Conservation (phyloP, 2,888 invertebrate genomes). For the Galeopsomyia nigrocyanea region DNA sequence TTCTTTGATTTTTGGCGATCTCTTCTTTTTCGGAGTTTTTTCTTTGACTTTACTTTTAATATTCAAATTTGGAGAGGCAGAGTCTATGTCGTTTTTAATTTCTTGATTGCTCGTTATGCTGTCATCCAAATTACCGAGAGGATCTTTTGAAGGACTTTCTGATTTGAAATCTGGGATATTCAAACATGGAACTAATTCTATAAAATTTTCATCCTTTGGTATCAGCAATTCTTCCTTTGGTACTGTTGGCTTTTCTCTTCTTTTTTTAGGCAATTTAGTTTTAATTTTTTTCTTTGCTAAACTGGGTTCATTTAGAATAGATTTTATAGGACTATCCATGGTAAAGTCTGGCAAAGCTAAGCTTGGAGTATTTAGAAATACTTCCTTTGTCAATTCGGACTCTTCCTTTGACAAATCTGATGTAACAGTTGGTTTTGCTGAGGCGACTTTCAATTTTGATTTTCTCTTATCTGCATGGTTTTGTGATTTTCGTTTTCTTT, state of each 20-base stretch:
- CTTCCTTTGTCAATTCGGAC: slow-evolving; percentile 16
- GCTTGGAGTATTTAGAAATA: slow-evolving; percentile 26
- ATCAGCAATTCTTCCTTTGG: slow-evolving; percentile 12
- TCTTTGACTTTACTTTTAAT: slow-evolving; percentile 14
- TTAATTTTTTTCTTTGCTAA: slow-evolving; percentile 36
- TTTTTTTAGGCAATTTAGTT: slow-evolving; percentile 31
- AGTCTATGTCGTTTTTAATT: slow-evolving; percentile 9
- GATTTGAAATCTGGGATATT: slow-evolving; percentile 33
- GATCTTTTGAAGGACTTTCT: slow-evolving; percentile 29
- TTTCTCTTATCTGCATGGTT: slow-evolving; percentile 40
- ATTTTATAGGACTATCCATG: slow-evolving; percentile 30
- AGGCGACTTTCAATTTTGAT: slow-evolving; percentile 19
- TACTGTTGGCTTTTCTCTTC: background rate
- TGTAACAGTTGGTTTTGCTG: slow-evolving; percentile 10
- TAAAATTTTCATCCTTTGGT: slow-evolving; percentile 29
- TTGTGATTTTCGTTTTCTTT: slow-evolving; percentile 62
- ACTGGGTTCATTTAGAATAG: slow-evolving; percentile 1
- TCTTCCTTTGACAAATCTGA: slow-evolving; percentile 28
- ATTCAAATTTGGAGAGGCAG: slow-evolving; percentile 3
- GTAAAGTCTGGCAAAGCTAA: slow-evolving; percentile 34
- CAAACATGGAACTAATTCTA: slow-evolving; percentile 31
- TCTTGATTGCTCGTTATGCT: slow-evolving; percentile 5
- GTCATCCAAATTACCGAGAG: slow-evolving; percentile 19
- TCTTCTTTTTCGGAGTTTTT: slow-evolving; percentile 30
- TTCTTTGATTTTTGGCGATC: background rate